phyloP scores from a whole-genome alignment of 2,113 vertebrate genomes.

The Lipophrys pholis region DNA sequence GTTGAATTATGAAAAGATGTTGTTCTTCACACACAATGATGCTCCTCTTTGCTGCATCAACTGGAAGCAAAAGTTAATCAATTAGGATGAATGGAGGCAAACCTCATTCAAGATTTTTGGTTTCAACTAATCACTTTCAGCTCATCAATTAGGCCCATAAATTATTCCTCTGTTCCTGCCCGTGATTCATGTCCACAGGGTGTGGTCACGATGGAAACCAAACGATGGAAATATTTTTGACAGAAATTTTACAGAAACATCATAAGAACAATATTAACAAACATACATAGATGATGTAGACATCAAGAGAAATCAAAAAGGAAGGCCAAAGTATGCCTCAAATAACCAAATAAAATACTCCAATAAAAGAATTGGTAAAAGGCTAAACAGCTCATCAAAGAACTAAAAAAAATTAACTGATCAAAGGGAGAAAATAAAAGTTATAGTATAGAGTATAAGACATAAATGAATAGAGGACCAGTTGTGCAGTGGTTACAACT shows the following conservation, averaged over 20 bases:
- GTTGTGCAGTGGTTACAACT: no score
- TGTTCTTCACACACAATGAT: conserved; percentile 19
- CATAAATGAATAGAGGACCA: no score
- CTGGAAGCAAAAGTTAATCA: conserved; percentile 44
- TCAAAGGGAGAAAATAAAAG: no score
- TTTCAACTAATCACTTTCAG: conserved; percentile 48
- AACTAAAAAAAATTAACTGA: no score
- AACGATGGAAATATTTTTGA: conserved; percentile 57
- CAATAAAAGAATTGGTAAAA: no score
- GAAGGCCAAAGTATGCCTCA: no score
- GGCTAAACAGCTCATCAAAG: no score
- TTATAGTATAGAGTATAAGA: no score
- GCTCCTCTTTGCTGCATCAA: conserved; percentile 15
- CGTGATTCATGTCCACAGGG: conserved; percentile 43
- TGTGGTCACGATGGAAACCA: conserved; percentile 60
- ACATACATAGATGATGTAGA: no score
- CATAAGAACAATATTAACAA: no score
- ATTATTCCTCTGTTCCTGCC: conserved; percentile 38
- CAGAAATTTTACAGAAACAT: conserved; percentile 9
- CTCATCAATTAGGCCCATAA: conserved; percentile 57
- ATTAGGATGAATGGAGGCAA: conserved; percentile 43
- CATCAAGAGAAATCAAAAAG: no score
- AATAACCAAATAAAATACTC: no score
- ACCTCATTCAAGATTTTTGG: conserved; percentile 35
- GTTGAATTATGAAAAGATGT: conserved; percentile 8